phyloP scores from a whole-genome alignment of 2,888 invertebrate species.

The Rhodophaea formosa region DNA sequence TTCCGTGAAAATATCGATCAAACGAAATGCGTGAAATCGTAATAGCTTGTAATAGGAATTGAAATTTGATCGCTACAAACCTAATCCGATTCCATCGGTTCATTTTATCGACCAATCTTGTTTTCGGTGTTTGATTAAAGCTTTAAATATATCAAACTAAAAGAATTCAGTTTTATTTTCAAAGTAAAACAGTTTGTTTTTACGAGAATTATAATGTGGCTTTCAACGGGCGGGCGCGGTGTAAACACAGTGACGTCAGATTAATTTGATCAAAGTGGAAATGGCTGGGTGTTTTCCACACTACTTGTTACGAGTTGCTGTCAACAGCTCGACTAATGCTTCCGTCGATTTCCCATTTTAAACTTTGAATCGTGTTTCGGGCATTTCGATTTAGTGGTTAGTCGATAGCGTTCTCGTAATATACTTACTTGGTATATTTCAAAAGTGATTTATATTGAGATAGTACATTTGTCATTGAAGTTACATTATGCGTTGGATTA shows the following conservation, averaged over 20 bases:
- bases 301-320: conserved; percentile 67
- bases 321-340: conserved; percentile 75
- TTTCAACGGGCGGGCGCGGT: conserved; percentile 20
- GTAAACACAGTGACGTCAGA: conserved; percentile 63
- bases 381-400: conserved; percentile 52
- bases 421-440: not conserved
- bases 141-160: not conserved
- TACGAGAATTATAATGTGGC: conserved; percentile 20
- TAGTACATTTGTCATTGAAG: no score
- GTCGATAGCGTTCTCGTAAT: conserved; percentile 46
- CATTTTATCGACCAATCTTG: conserved; percentile 3
- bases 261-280: conserved; percentile 76
- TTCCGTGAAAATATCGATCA: conserved; percentile 17
- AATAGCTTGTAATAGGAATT: conserved; percentile 9
- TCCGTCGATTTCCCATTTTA: conserved; percentile 72
- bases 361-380: conserved; percentile 74
- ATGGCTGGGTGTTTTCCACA: conserved; percentile 65
- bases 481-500: no score
- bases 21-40: conserved; percentile 14
- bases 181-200: conserved; percentile 15
- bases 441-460: no score
- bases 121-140: conserved; percentile 2
- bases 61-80: conserved; percentile 5
- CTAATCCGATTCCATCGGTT: conserved; percentile 6
- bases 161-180: conserved; percentile 16